These are phyloP conservation scores for Lepilemur ruficaudatus DNA, from an alignment of 2,797 vertebrate species.

Conservation along the genomic window DNA sequence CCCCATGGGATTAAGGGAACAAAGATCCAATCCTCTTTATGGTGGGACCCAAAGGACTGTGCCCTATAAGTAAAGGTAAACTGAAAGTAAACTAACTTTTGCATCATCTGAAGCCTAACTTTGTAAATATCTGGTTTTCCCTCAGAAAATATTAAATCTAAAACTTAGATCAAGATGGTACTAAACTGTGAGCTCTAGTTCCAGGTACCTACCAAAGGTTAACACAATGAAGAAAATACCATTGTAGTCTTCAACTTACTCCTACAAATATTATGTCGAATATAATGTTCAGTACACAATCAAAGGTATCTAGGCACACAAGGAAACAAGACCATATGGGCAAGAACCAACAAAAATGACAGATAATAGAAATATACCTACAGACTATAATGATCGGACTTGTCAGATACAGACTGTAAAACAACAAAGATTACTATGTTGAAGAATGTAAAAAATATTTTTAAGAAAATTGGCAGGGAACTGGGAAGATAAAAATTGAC, in stretches of 20 bases:
- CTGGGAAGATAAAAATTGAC: not conserved
- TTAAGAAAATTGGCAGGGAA: not conserved
- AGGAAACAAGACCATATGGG: not conserved
- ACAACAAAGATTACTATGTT: not conserved
- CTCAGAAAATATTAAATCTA: slow-evolving; percentile 2
- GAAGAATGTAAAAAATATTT: not conserved
- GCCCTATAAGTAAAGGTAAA: not conserved
- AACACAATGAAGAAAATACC: not conserved
- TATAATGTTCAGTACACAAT: not conserved
- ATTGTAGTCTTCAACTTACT: not conserved
- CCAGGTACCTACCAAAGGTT: not conserved
- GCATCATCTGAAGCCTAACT: not conserved
- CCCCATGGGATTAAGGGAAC: not conserved
- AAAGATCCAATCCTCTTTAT: not conserved
- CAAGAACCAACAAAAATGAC: not conserved
- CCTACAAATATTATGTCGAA: not conserved
- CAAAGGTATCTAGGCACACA: not conserved
- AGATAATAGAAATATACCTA: not conserved
- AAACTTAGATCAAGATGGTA: not conserved
- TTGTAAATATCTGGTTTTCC: not conserved
- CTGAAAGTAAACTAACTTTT: not conserved
- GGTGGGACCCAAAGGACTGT: not conserved
- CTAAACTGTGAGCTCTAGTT: not conserved
- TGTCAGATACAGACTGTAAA: not conserved
- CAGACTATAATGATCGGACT: not conserved